Conservation (phyloP, 2,113 vertebrate genomes). For the Hypanus sabinus region DNA sequence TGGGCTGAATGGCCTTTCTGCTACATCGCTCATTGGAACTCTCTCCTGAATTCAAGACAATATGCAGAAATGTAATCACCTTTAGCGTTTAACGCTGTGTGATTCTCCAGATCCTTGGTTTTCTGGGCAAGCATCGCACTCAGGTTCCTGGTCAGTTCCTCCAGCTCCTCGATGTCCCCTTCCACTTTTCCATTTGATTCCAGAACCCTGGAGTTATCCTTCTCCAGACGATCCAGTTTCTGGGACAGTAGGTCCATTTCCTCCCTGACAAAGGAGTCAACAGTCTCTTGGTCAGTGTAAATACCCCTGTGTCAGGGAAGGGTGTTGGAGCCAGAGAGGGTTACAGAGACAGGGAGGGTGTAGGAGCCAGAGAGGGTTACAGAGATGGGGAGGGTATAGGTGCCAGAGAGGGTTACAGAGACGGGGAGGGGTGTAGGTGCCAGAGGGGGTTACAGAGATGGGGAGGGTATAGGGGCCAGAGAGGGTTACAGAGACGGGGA, state of each 20-base stretch:
- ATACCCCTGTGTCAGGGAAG: too few species aligned
- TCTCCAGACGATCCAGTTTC: slow-evolving; percentile 47
- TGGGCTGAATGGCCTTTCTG: too few species aligned
- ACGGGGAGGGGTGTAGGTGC: too few species aligned
- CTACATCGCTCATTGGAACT: not conserved
- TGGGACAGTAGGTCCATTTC: slow-evolving; percentile 55
- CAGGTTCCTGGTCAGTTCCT: slow-evolving; percentile 49
- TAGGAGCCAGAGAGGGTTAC: too few species aligned
- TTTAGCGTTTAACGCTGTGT: slow-evolving; percentile 49
- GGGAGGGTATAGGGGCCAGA: too few species aligned
- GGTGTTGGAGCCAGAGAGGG: too few species aligned
- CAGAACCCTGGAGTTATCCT: slow-evolving; percentile 48
- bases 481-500: too few species aligned
- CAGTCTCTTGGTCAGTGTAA: too few species aligned
- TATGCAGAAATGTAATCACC: slow-evolving; percentile 49
- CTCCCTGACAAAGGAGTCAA: slow-evolving; percentile 43
- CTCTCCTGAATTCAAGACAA: not conserved
- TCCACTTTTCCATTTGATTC: slow-evolving; percentile 45
- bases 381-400: too few species aligned
- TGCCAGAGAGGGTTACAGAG: too few species aligned
- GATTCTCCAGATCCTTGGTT: slow-evolving; percentile 48
- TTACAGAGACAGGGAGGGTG: too few species aligned
- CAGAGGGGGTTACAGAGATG: too few species aligned
- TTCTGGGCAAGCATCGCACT: slow-evolving; percentile 55
- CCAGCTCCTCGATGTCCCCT: slow-evolving; percentile 43